Evolutionary conservation across 2,113 vertebrate genomes (phyloP), one percentile per base, ranked within the genome.

Genomic region (Poeciliopsis retropinna): DNA sequence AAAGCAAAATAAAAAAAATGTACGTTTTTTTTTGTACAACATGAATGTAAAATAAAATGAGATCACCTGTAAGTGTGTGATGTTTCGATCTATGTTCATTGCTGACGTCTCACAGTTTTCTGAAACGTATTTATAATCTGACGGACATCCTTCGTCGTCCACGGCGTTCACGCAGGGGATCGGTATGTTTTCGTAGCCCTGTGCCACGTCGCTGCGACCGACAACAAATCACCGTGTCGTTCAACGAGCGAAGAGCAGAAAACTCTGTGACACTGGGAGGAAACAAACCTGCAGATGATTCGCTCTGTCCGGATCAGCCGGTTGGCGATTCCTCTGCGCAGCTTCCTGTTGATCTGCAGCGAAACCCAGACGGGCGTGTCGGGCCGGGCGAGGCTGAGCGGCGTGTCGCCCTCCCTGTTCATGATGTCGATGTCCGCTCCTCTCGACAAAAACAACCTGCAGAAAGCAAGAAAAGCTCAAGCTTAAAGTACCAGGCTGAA

Each of bases 31-130:
- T 70, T 25, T 27, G 3, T 37, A 10, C 51, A 61, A 13, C 1
- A 8, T 6, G 34, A 10, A n/a, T 15, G 5, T 14, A 19, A 57
- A 66, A 62, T 5, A 11, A 25, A 72, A 32, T 0, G 1, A 78
- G 1, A 41, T 13, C 78, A 97, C 96, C 95, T 97, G 96, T 67
- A 98, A 89, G 88, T 98, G 97, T 13, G 97, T 98, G 83, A 98
- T 97, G 87, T 97, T 98, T 6, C 96, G 94, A 90, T 98, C 97
- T 0, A 98, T 98, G 88, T 97, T 98, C 97, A 98, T 98, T 30
- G 96, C 95, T 4, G 97, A 97, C 0, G 97, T 98, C 90, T 98
- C 97, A 1, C 97, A 98, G 94, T 97, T 98, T 88, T 98, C 96
- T 0, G 97, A 96, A 75, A 98, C 95, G 64, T 98, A 98, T 78